Evolutionary conservation across 2,888 invertebrate species (phyloP).

Genomic region (Opisthograptis luteolata): DNA sequence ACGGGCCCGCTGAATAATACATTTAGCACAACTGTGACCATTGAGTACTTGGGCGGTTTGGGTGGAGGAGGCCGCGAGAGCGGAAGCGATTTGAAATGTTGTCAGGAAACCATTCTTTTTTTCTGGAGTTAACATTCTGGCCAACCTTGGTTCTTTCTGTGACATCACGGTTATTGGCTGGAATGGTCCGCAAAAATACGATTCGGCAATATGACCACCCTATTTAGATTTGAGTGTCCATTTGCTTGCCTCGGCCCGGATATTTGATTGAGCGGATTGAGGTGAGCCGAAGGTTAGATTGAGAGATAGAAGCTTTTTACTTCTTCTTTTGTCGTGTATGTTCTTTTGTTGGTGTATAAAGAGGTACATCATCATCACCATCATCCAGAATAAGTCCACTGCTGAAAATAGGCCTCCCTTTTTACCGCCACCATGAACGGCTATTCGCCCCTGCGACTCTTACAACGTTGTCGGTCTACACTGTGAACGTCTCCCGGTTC

Average conservation of each 20-base stretch:
- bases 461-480: too few relatives aligned
- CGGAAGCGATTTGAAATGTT: not conserved
- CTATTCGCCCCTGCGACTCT: too few relatives aligned
- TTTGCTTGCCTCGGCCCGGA: slow-evolving; percentile 54
- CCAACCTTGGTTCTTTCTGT: too few relatives aligned
- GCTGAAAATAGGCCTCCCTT: too few relatives aligned
- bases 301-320: slow-evolving; percentile 15
- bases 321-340: too few relatives aligned
- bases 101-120: too few relatives aligned
- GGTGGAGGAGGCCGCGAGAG: slow-evolving; percentile 32
- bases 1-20: slow-evolving; percentile 61
- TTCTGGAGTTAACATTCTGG: too few relatives aligned
- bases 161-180: slow-evolving; percentile 65
- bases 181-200: slow-evolving; percentile 66
- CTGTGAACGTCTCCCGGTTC: too few relatives aligned
- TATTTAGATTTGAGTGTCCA: slow-evolving; percentile 66
- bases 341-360: too few relatives aligned
- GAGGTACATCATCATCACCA: too few relatives aligned
- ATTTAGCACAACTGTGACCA: slow-evolving; percentile 58
- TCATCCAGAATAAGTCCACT: too few relatives aligned
- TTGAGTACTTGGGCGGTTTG: slow-evolving; percentile 49
- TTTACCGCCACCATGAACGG: too few relatives aligned
- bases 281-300: slow-evolving; percentile 34
- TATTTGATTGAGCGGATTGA: slow-evolving; percentile 51
- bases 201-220: slow-evolving; percentile 56